Conservation (phyloP, 2,888 invertebrate genomes). For the Odontocolon sp. region DNA sequence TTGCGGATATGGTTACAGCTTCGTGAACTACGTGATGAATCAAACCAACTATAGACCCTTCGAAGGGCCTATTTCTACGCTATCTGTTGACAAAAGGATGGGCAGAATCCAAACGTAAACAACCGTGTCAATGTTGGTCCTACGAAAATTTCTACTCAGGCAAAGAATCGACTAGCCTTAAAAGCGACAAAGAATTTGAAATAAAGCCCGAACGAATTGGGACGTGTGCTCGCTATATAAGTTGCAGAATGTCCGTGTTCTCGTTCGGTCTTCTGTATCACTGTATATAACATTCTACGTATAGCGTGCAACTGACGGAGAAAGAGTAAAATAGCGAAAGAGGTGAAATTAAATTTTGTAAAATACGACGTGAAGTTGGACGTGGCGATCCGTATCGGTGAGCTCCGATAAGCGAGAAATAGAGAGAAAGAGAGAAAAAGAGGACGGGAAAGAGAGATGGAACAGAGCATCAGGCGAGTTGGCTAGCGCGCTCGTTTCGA, state of each 20-base stretch:
- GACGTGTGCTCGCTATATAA: constrained; percentile 2
- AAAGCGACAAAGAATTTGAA: not conserved
- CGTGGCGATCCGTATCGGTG: constrained; percentile 49
- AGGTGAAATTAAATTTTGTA: constrained; percentile 45
- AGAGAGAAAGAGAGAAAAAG: not conserved
- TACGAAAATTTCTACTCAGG: constrained; percentile 23
- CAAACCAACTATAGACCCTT: constrained; percentile 3
- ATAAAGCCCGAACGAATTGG: constrained; percentile 12
- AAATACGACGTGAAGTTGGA: constrained; percentile 46
- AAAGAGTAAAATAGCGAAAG: not conserved
- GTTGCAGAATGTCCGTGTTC: not conserved
- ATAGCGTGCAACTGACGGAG: not conserved
- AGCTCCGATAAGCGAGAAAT: constrained; percentile 31
- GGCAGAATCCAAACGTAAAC: constrained; percentile 12
- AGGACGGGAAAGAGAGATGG: not conserved
- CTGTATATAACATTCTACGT: not conserved
- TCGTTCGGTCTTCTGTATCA: not conserved
- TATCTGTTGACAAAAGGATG: constrained; percentile 11
- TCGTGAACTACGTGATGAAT: not conserved
- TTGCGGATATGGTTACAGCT: not conserved
- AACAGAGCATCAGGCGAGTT: constrained; percentile 13
- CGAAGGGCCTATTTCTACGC: not conserved
- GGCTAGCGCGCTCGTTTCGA: constrained; percentile 18
- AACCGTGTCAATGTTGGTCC: constrained; percentile 20
- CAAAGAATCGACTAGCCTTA: not conserved